Evolutionary conservation across 2,797 vertebrate species (phyloP), one percentile per base, ranked within the genome.

Genomic region (Nothura maculosa): DNA sequence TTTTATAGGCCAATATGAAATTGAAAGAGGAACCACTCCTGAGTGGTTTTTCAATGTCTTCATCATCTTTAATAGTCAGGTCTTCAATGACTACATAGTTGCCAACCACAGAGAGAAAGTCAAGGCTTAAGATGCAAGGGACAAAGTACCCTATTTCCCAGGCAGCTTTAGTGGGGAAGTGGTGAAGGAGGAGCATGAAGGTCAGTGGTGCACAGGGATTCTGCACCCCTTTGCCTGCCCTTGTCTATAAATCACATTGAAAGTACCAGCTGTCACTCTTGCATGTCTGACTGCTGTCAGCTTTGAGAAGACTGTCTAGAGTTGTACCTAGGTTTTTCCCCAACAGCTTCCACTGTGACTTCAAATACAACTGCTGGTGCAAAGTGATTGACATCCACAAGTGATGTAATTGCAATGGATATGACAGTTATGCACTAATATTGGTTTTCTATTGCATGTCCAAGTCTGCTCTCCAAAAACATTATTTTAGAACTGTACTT

Each of bases 401-500:
- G 28, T 34, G 67, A 38, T 11, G 32, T 2, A 18, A 55, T 28
- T 43, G 68, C n/a, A 8, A 36, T 20, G 55, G 25, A 2, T 24
- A 40, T 42, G 40, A 30, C 57, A 57, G 14, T 42, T 2, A 0
- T 15, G 27, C 10, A 8, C 2, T 24, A 47, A 2, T 5, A 7
- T 28, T 42, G 1, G 4, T 9, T n/a, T 67, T 24, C 3, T 42
- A 3, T 20, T 68, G 48, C 6, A 0, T 5, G 13, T 5, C 24
- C 38, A 28, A 19, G 36, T 14, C 61, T 48, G 30, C 45, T 40
- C 22, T 28, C 38, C 36, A 27, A 55, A 87, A 78, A 52, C 6
- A 3, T 21, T 32, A 3, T 42, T 87, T 72, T 40, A 77, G 82
- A 74, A 30, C 52, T 48, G 16, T 21, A 34, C 0, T 64, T 73